Conservation (phyloP, 2,113 vertebrate genomes). For the Ailurus styani region DNA sequence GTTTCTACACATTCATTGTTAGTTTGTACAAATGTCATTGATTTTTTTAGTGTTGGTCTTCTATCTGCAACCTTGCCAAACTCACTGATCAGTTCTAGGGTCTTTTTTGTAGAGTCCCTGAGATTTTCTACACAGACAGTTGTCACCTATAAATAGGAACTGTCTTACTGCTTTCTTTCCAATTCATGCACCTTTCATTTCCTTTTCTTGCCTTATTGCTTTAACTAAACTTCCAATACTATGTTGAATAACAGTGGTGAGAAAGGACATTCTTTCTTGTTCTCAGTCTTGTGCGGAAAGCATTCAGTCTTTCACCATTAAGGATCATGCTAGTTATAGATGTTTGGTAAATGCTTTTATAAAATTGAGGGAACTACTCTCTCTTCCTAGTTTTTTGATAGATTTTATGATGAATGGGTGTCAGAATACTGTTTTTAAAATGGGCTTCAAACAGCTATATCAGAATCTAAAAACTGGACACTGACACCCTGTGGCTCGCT, state of each 20-base stretch:
- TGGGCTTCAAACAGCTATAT: background rate
- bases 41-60: background rate
- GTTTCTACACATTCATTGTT: background rate
- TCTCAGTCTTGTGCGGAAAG: background rate
- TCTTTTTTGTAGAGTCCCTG: background rate
- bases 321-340: background rate
- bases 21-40: background rate
- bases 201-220: background rate
- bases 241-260: background rate
- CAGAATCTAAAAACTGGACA: background rate
- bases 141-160: background rate
- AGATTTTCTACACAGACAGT: background rate
- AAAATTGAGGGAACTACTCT: background rate
- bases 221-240: background rate
- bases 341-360: background rate
- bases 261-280: background rate
- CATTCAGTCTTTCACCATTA: background rate
- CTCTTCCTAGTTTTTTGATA: background rate
- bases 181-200: background rate
- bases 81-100: background rate
- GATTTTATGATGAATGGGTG: background rate
- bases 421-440: background rate
- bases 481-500: background rate
- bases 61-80: background rate
- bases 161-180: background rate